Base-by-base conservation (phyloP, 2,797 vertebrate genomes). In the Gymnoscopelus microlampas region DNA sequence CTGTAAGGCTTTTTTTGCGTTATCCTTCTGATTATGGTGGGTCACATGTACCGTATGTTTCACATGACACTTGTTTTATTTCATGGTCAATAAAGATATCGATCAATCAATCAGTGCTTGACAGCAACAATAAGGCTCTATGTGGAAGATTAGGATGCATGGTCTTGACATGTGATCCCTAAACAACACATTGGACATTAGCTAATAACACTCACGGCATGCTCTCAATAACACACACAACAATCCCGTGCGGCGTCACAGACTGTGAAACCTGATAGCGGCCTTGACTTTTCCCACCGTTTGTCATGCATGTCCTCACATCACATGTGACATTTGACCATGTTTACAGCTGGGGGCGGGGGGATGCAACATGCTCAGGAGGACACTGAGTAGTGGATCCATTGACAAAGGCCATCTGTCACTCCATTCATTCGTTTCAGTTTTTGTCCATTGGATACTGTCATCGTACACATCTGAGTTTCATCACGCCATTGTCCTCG, bases 271-370 rank as follows among this genome's bases (percentile, higher is more conserved):
- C 56, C 66, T 53, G 63, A 80, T 77, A 75, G 47, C 23, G 14
- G 59, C 68, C 77, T 82, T 83, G 75, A 79, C 70, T 62, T 80
- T 80, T 83, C 71, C 77, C 69, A 70, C 57, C 53, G 53, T 19
- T 68, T 74, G 77, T 82, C 70, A 66, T 66, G 29, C 24, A 10
- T 48, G 51, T 75, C 79, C 81, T 84, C 79, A 71, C 74, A 77
- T 87, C 71, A 63, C 78, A 78, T 8, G 8, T 44, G 39, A 44
- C 73, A 79, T 73, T 77, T 63, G 74, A 85, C 70, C 72, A 59
- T 86, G 79, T 86, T 82, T 85, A 72, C 74, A 76, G 81, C 85
- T 84, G 13, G 74, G 70, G 50, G 50, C 2, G 7, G 77, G 84
- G 73, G 47, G 57, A 70, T 81, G 76, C 53, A 19, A 19, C 1